Evolutionary conservation across 2,888 invertebrate genomes (phyloP), one percentile per base, ranked within the genome.

Genomic region (Sesia apiformis): DNA sequence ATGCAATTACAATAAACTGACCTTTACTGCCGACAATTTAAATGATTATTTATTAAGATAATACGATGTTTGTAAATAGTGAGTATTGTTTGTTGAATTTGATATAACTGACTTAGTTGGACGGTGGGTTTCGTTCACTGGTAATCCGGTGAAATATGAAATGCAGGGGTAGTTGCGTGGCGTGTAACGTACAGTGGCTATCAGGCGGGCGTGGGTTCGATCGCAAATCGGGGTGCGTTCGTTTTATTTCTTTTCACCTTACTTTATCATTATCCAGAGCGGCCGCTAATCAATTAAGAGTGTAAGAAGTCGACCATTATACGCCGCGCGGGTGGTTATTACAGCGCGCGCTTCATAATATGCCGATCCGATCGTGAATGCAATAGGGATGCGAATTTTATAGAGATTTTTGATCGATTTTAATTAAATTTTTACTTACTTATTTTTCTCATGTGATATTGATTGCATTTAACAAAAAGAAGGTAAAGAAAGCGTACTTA

Each of bases 261-360:
- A 81, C 88, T 86, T 88, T 89, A 87, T 90, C 87, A 90, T 90
- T 89, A 90, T 83, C 73, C 84, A 77, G 77, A 80, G 84, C 84
- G 82, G 85, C 90, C 90, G 90, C 89, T 89, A 90, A 90, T 90
- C 90, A 90, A 90, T 90, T 90, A 90, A 90, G 88, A 88, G 86
- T 82, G 84, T 87, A 88, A 88, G 88, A 85, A 87, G 88, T 87
- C 84, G 78, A 83, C 85, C 81, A 88, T 89, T 89, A 89, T 84
- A 81, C 81, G 78, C 74, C 77, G 83, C 76, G 77, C 84, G 87
- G 83, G 84, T 80, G 81, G 87, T 87, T 87, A 89, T 89, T 89
- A 89, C 82, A 78, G 80, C 70, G 78, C 71, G 73, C 75, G 80
- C 81, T 77, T 78, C 81, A 83, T 84, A 87, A 87, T 84, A 85